Evolutionary conservation across 2,797 vertebrate species (phyloP), one percentile per base, ranked within the genome.

Genomic region (Dryobates pubescens): DNA sequence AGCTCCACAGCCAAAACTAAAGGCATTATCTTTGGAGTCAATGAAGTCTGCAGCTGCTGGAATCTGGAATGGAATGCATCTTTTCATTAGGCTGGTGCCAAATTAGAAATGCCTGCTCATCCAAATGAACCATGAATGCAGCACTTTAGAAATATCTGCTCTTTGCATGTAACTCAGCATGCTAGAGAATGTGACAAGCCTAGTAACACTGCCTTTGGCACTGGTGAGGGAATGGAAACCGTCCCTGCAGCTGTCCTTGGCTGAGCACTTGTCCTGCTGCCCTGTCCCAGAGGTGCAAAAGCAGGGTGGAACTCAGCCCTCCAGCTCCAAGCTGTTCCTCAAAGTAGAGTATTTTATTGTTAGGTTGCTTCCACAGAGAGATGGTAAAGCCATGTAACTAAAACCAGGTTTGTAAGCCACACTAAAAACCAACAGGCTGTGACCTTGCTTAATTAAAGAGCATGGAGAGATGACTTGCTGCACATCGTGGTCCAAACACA

Each of bases 41-140:
- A 90, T 96, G 95, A 92, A 95, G 89, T 84, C 92, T 94, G 90
- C 94, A 95, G 95, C 96, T 95, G 94, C 92, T 94, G 95, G 95
- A 94, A 96, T 96, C 94, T 89, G 90, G 88, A 93, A 87, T 93
- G 95, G 95, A 96, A 95, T 96, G 94, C 73, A 92, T 94, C 94
- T 89, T 96, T 96, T 96, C 95, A 96, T 92, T 91, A 95, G 90
- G 56, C 94, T 96, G 92, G 92, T 96, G 93, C 95, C 92, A 96
- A 96, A 96, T 95, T 95, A 95, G 93, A 96, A 96, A 96, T 96
- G 93, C 94, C 94, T 96, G 92, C 94, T 96, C 95, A 96, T 96
- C 96, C 95, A 96, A 96, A 95, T 95, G 90, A 95, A 91, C 87
- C 92, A 94, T 95, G 95, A 96, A 94, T 95, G 94, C 93, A 95